These are phyloP conservation scores for Caenorhabditis sp. DNA, from an alignment of 2,888 invertebrate genomes.

Conservation along the genomic window DNA sequence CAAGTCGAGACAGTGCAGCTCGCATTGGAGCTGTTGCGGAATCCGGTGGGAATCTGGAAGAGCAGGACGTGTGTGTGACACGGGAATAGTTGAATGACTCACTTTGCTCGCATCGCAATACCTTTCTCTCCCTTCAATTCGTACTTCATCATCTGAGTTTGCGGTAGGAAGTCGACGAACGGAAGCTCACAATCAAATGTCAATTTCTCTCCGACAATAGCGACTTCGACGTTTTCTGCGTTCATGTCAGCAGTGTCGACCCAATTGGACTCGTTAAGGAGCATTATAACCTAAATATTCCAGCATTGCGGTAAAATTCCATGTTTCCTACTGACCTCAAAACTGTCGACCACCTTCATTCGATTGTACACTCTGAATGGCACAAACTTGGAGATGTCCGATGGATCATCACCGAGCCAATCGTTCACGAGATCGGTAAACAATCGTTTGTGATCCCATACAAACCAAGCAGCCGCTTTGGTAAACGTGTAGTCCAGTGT, in stretches of 20 bases:
- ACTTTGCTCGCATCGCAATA: conserved; percentile 65
- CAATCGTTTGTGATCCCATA: conserved; percentile 91
- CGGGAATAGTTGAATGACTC: neutral
- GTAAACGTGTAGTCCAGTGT: conserved; percentile 88
- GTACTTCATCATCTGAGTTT: conserved; percentile 88
- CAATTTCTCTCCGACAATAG: conserved; percentile 72
- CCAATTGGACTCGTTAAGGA: conserved; percentile 98
- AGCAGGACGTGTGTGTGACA: neutral
- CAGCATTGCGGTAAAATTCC: neutral
- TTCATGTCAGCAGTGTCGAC: conserved; percentile 89
- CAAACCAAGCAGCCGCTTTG: conserved; percentile 88
- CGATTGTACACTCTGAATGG: conserved; percentile 95
- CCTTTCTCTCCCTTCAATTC: conserved; percentile 58
- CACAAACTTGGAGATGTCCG: conserved; percentile 95
- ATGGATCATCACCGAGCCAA: conserved; percentile 88
- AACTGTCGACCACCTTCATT: conserved; percentile 83
- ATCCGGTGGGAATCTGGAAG: conserved; percentile 59
- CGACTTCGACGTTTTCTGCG: conserved; percentile 78
- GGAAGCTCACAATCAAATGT: conserved; percentile 91
- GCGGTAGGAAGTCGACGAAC: conserved; percentile 94
- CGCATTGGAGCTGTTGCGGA: conserved; percentile 66
- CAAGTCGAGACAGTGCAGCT: conserved; percentile 58
- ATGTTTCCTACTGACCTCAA: conserved; percentile 56
- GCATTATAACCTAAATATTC: conserved; percentile 89
- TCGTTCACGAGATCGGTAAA: conserved; percentile 97